Percentiles rank a stretch among this genome's conserved stretches.
phyloP scores from a whole-genome alignment of 2,113 vertebrate genomes.

The Calidris pugnax region DNA sequence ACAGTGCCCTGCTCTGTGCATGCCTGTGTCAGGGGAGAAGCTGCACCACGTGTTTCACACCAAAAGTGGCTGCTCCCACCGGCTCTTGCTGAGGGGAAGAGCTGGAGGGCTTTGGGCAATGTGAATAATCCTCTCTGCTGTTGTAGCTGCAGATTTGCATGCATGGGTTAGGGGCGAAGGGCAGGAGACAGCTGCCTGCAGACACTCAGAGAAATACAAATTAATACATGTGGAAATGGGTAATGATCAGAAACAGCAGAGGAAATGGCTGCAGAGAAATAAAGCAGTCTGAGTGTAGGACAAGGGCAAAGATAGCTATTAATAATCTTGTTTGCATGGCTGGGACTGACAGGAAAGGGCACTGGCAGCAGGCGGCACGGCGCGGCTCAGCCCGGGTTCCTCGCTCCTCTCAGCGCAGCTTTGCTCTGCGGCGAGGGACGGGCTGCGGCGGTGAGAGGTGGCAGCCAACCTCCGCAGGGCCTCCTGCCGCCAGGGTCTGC shows the following conservation, averaged over 20 bases:
- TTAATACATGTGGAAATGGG: not conserved
- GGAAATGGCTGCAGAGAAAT: not conserved
- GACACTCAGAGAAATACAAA: not conserved
- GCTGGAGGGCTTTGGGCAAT: not conserved
- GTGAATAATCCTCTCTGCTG: not conserved
- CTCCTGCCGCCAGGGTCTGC: not conserved
- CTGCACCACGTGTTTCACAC: not conserved
- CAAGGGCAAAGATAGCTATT: not conserved
- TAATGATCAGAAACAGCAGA: not conserved
- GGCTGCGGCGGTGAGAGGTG: not conserved
- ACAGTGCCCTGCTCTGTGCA: not conserved
- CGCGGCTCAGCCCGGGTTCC: not conserved
- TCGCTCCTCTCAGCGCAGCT: not conserved
- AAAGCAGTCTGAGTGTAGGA: not conserved
- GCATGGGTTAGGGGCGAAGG: not conserved
- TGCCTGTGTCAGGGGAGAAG: fast-evolving
- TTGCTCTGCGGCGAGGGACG: not conserved
- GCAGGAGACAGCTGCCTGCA: not conserved
- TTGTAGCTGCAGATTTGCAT: not conserved
- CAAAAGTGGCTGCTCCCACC: not conserved
- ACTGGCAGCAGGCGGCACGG: not conserved
- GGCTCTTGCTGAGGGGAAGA: not conserved
- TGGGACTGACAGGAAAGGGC: not conserved
- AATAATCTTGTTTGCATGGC: not conserved
- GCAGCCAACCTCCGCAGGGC: not conserved